Evolutionary conservation across 92 coral and sea anemone species (phyloP).

Genomic region (Parazoanthus darwini): DNA sequence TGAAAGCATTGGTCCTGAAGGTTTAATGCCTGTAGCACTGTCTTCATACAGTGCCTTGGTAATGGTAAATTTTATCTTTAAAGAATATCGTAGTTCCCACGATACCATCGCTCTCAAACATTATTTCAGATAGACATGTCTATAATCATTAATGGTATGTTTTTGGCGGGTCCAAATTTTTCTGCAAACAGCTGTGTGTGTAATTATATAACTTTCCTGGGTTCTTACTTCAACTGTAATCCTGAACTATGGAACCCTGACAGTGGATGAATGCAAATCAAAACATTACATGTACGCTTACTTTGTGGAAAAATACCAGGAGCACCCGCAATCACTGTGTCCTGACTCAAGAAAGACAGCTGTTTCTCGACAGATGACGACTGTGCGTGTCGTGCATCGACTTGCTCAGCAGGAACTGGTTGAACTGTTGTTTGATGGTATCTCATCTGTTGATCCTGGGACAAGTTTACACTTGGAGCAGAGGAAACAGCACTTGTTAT

Average conservation of each 20-base stretch:
- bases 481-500: not conserved
- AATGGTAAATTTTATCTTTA: too few relatives aligned
- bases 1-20: too few relatives aligned
- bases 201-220: too few relatives aligned
- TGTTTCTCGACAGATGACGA: slow-evolving; percentile 23
- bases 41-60: too few relatives aligned
- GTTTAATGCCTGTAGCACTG: too few relatives aligned
- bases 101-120: too few relatives aligned
- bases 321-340: slow-evolving; percentile 59
- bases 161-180: too few relatives aligned
- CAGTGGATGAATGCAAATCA: not conserved
- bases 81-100: too few relatives aligned
- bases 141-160: too few relatives aligned
- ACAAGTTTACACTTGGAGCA: not conserved
- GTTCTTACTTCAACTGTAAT: not conserved
- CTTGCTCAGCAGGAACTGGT: not conserved
- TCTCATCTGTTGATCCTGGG: not conserved
- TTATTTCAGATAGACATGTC: too few relatives aligned
- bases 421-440: not conserved
- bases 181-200: too few relatives aligned
- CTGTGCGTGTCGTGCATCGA: not conserved
- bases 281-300: not conserved
- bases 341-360: slow-evolving; percentile 51
- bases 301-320: slow-evolving; percentile 38
- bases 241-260: not conserved